Evolutionary conservation across 2,797 vertebrate species (phyloP).

Genomic region (Cuculus canorus): DNA sequence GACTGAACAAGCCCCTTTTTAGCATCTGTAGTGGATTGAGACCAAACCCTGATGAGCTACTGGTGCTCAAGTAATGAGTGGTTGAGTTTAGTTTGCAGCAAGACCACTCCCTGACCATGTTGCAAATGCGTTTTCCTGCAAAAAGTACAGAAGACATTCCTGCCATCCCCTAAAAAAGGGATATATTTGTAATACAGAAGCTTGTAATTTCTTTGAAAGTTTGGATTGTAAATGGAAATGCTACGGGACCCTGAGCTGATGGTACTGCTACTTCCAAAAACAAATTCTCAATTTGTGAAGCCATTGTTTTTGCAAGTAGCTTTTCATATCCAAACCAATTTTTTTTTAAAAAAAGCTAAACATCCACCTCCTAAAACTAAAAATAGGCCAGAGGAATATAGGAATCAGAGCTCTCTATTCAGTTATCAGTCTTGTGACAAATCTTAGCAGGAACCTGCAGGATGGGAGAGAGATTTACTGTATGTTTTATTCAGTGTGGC

Average conservation of each 20-base stretch:
- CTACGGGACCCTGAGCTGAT: neutral
- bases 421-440: constrained; percentile 39
- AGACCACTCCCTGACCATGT: neutral
- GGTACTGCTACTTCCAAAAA: neutral
- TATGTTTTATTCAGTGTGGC: constrained; percentile 16
- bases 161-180: neutral
- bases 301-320: neutral
- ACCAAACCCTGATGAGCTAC: neutral
- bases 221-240: neutral
- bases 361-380: neutral
- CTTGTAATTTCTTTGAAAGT: neutral
- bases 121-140: neutral
- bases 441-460: constrained; percentile 25
- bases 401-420: neutral
- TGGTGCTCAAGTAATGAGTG: neutral
- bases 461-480: constrained; percentile 28
- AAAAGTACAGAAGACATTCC: neutral
- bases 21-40: neutral
- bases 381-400: neutral
- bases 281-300: neutral
- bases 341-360: neutral
- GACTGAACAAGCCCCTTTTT: neutral
- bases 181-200: neutral
- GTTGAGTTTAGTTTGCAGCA: neutral
- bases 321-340: neutral